Evolutionary conservation across 2,888 invertebrate species (phyloP).

Genomic region (Ennomos fuscantarius): DNA sequence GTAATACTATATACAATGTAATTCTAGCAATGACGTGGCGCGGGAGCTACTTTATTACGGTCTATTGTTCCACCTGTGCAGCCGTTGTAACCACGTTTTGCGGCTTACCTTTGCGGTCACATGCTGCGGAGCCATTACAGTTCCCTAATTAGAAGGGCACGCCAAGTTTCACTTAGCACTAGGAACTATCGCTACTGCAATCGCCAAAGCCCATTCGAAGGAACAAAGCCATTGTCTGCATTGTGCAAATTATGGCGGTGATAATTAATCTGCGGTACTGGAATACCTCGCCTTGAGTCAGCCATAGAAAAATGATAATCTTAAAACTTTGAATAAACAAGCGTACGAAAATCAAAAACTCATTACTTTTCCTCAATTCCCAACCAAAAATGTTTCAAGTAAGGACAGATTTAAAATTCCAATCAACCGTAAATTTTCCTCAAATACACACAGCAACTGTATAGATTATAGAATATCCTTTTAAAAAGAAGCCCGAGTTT

Average conservation of each 20-base stretch:
- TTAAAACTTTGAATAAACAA: constrained; percentile 14
- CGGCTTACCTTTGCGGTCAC: constrained; percentile 62
- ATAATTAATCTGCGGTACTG: constrained; percentile 42
- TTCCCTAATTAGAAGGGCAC: constrained; percentile 67
- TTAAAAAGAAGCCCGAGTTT: constrained; percentile 36
- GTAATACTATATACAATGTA: neutral
- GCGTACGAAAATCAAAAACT: constrained; percentile 9
- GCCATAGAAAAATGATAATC: constrained; percentile 13
- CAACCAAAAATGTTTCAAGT: constrained; percentile 11
- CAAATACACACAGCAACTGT: constrained; percentile 8
- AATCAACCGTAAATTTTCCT: constrained; percentile 22
- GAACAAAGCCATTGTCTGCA: constrained; percentile 46
- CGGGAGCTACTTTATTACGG: constrained; percentile 54
- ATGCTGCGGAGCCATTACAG: constrained; percentile 58
- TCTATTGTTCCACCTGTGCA: constrained; percentile 57
- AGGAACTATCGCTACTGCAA: constrained; percentile 47
- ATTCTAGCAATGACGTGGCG: constrained; percentile 7
- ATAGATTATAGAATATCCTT: constrained; percentile 5
- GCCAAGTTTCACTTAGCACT: constrained; percentile 46
- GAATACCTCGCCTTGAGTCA: neutral
- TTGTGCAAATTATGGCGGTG: constrained; percentile 42
- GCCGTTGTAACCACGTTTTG: constrained; percentile 52
- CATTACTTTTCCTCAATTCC: constrained; percentile 7
- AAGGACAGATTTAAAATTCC: constrained; percentile 19
- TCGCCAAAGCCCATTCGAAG: constrained; percentile 42